Evolutionary conservation across 2,113 vertebrate genomes (phyloP).

Genomic region (Barbus barbus): DNA sequence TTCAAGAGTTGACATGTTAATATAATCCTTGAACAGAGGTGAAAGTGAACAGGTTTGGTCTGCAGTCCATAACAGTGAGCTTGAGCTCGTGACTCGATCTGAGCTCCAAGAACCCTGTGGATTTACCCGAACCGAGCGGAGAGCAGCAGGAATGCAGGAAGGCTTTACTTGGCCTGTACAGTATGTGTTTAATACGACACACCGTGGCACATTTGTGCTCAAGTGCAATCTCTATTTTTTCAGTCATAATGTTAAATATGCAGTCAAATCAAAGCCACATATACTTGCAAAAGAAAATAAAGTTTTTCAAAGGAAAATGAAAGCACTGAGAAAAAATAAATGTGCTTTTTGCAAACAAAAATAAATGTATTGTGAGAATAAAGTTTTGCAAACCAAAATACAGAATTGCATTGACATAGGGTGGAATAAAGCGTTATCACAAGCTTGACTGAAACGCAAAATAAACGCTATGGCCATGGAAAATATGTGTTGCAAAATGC

Average conservation of each 20-base stretch:
- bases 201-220: neutral
- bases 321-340: too few species aligned
- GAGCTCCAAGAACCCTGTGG: neutral
- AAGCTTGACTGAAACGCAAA: too few species aligned
- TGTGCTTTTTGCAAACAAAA: too few species aligned
- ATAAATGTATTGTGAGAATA: too few species aligned
- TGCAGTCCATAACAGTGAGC: neutral
- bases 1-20: neutral
- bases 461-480: too few species aligned
- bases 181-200: neutral
- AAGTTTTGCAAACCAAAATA: too few species aligned
- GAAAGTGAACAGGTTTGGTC: neutral
- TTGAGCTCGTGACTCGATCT: neutral
- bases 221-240: neutral
- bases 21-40: neutral
- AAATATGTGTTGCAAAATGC: too few species aligned
- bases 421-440: too few species aligned
- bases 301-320: too few species aligned
- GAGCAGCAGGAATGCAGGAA: neutral
- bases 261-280: too few species aligned
- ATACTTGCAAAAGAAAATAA: too few species aligned
- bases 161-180: neutral
- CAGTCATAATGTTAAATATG: neutral
- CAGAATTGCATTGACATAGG: too few species aligned
- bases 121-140: neutral